Conservation (phyloP, 2,797 vertebrate genomes). For the Protonibea diacanthus region DNA sequence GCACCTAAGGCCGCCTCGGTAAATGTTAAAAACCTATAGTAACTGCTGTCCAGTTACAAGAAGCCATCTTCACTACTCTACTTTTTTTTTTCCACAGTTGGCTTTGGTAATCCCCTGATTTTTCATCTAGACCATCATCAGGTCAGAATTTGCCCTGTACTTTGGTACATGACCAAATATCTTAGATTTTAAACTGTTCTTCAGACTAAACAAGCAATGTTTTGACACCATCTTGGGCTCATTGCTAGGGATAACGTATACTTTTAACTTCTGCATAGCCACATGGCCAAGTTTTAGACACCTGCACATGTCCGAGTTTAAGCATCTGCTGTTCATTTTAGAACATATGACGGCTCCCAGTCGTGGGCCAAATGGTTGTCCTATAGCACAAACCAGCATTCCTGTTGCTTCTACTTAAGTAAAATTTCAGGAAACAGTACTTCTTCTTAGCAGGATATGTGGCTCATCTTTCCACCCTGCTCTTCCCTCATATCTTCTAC, state of each 20-base stretch:
- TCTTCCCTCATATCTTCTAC: slow-evolving; percentile 23
- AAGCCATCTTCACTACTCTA: neutral
- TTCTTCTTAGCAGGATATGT: slow-evolving; percentile 30
- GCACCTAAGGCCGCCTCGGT: slow-evolving; percentile 23
- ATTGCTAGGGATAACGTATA: neutral
- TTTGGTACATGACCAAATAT: neutral
- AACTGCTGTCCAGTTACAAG: neutral
- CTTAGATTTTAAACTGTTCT: neutral
- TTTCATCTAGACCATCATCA: neutral
- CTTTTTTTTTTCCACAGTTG: neutral
- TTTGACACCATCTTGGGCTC: neutral
- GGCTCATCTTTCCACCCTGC: slow-evolving; percentile 21
- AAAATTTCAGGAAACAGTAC: slow-evolving; percentile 28
- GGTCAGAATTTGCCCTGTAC: neutral
- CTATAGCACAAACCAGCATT: slow-evolving; percentile 14
- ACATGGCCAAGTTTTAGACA: neutral
- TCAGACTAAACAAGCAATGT: neutral
- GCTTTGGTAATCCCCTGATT: neutral
- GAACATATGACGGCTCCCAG: neutral
- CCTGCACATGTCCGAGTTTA: neutral
- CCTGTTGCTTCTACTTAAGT: neutral
- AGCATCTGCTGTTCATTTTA: neutral
- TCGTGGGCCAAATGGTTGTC: neutral
- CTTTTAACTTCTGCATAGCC: neutral
- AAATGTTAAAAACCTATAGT: slow-evolving; percentile 57